Evolutionary conservation across 2,113 vertebrate species (phyloP).

Genomic region (Colistium nudipinnis): DNA sequence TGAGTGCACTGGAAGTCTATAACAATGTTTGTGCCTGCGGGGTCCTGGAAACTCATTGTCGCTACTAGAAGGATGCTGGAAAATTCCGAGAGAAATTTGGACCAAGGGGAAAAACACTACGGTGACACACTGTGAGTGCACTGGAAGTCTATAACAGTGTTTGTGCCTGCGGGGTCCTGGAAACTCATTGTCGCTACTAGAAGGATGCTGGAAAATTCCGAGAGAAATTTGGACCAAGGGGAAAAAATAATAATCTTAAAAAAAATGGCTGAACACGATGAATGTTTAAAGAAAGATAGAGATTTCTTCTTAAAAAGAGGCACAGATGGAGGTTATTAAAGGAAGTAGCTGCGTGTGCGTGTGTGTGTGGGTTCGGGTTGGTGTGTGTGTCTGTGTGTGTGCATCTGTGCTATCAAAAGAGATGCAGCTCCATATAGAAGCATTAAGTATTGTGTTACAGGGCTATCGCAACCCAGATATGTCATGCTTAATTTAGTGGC

Average conservation of each 20-base stretch:
- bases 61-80: slow-evolving; percentile 42
- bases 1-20: slow-evolving; percentile 25
- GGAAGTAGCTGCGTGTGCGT: slow-evolving; percentile 22
- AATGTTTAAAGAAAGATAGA: slow-evolving; percentile 32
- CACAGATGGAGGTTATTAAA: slow-evolving; percentile 43
- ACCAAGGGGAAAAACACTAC: slow-evolving; percentile 34
- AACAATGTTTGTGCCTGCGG: slow-evolving; percentile 45
- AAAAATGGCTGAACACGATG: too few species aligned
- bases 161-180: slow-evolving; percentile 60
- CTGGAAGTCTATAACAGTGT: slow-evolving; percentile 39
- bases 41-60: slow-evolving; percentile 66
- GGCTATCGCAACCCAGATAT: slow-evolving; percentile 77
- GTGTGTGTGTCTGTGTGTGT: slow-evolving; percentile 32
- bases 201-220: slow-evolving; percentile 40
- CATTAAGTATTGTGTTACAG: slow-evolving; percentile 66
- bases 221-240: slow-evolving; percentile 34
- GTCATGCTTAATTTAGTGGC: slow-evolving; percentile 78
- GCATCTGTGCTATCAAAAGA: slow-evolving; percentile 61
- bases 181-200: slow-evolving; percentile 53
- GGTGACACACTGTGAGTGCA: slow-evolving; percentile 27
- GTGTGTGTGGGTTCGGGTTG: neutral
- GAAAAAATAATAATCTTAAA: too few species aligned
- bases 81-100: slow-evolving; percentile 35
- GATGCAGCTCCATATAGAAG: slow-evolving; percentile 44
- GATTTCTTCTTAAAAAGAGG: slow-evolving; percentile 31